phyloP scores from a whole-genome alignment of 2,113 vertebrate genomes.

The Dasyornis broadbenti region DNA sequence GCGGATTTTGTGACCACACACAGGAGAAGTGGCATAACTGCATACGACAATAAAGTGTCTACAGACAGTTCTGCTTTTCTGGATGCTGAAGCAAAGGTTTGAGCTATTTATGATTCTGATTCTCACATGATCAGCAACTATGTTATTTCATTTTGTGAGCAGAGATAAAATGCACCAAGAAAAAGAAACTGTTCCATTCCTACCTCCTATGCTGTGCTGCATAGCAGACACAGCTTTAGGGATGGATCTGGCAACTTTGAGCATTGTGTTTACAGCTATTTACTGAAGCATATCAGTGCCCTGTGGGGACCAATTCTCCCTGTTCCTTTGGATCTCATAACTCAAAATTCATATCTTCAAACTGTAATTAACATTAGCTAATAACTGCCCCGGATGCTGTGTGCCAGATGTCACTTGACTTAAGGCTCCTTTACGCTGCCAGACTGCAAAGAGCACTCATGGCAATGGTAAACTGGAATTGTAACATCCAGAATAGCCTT shows the following conservation, averaged over 20 bases:
- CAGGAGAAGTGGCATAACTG: neutral
- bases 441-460: neutral
- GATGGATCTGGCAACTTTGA: neutral
- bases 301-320: neutral
- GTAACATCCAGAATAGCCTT: neutral
- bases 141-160: neutral
- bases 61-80: neutral
- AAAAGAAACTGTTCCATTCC: neutral
- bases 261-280: neutral
- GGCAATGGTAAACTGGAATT: neutral
- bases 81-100: conserved; percentile 45
- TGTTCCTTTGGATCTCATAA: neutral
- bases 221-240: neutral
- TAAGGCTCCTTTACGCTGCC: neutral
- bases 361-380: neutral
- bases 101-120: neutral
- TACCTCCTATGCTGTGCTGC: neutral
- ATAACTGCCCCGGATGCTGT: neutral
- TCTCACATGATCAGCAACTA: neutral
- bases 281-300: neutral
- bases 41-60: neutral
- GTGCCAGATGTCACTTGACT: neutral
- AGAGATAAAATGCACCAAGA: neutral
- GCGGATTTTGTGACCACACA: neutral
- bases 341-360: neutral